Conservation (phyloP, 2,113 vertebrate species). For the Amphiprion ocellaris region DNA sequence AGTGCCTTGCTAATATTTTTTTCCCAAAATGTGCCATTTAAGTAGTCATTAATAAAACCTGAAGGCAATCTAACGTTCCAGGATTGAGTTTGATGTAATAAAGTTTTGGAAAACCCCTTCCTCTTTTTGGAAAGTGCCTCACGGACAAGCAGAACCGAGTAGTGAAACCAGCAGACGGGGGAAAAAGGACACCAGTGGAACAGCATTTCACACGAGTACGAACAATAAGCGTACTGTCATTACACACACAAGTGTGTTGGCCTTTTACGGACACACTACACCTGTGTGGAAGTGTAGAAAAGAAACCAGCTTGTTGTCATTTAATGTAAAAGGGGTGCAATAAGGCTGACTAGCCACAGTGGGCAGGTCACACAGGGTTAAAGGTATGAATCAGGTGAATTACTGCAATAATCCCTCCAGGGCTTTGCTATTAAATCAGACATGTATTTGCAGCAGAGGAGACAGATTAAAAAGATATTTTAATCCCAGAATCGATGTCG, state of each 20-base stretch:
- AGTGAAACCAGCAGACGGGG: constrained; percentile 26
- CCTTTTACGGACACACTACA: not conserved
- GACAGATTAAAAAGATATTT: constrained; percentile 33
- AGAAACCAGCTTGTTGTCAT: constrained; percentile 9
- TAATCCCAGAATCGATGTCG: constrained; percentile 26
- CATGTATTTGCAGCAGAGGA: not conserved
- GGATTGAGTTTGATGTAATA: not conserved
- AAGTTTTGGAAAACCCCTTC: not conserved
- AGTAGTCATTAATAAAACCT: too few relatives aligned
- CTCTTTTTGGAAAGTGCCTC: constrained; percentile 3
- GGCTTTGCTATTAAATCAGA: constrained; percentile 9
- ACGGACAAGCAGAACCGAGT: constrained; percentile 15
- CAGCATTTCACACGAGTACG: not conserved
- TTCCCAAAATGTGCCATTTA: too few relatives aligned
- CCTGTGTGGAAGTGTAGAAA: constrained; percentile 5
- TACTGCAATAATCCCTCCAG: constrained; percentile 20
- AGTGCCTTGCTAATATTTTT: too few relatives aligned
- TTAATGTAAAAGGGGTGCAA: not conserved
- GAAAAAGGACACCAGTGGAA: constrained; percentile 19
- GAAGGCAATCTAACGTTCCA: too few relatives aligned
- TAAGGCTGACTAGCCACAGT: not conserved
- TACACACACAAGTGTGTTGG: not conserved
- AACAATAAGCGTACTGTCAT: constrained; percentile 29
- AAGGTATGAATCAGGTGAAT: constrained; percentile 10
- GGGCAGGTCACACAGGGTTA: constrained; percentile 19